Conservation (phyloP, 2,797 vertebrate genomes). For the Heteromormyrus szaboi region DNA sequence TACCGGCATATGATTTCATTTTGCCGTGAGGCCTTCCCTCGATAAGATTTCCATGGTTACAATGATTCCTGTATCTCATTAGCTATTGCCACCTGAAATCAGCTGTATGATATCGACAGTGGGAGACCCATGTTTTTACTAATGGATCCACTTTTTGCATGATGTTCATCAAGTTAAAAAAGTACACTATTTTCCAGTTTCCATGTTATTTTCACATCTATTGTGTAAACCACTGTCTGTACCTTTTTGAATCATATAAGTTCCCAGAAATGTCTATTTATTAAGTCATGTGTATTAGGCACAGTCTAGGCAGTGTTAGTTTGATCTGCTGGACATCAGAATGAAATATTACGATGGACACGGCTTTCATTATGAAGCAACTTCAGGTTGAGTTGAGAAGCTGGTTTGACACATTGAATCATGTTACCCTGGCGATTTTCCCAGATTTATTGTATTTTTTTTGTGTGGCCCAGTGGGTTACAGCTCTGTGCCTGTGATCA, state of each 20-base stretch:
- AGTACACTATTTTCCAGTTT: neutral
- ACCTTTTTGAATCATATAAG: neutral
- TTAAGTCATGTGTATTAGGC: neutral
- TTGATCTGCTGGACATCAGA: neutral
- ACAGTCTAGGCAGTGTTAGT: neutral
- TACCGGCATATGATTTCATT: neutral
- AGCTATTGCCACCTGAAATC: neutral
- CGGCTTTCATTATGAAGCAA: neutral
- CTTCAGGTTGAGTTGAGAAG: neutral
- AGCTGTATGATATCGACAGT: neutral
- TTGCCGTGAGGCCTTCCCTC: neutral
- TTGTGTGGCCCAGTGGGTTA: neutral
- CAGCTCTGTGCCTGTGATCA: neutral
- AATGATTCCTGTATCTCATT: neutral
- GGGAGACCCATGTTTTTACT: neutral
- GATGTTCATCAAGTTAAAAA: neutral
- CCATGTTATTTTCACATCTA: neutral
- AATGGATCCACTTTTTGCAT: neutral
- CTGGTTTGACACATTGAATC: neutral
- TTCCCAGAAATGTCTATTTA: neutral
- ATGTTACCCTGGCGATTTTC: neutral
- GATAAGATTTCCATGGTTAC: neutral
- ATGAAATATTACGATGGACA: neutral
- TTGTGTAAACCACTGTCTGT: neutral
- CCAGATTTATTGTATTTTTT: neutral